Conservation (phyloP, 2,797 vertebrate genomes). For the Denticeps clupeoides region DNA sequence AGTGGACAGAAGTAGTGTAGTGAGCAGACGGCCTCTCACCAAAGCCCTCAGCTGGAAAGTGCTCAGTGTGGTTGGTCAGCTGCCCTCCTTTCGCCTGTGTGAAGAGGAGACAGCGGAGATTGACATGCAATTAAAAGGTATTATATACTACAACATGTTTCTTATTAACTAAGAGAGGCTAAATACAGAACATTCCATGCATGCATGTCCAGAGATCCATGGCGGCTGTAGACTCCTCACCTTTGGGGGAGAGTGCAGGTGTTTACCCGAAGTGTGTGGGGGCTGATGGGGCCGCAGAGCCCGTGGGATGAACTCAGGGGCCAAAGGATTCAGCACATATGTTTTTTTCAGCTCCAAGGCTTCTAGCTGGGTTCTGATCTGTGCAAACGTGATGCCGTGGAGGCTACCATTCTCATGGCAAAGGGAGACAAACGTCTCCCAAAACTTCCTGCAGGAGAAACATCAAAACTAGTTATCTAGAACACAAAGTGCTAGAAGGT, state of each 20-base stretch:
- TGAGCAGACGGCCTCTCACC: conserved; percentile 71
- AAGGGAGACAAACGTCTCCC: conserved; percentile 94
- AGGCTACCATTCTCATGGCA: conserved; percentile 95
- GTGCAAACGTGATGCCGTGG: conserved; percentile 94
- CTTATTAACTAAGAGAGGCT: too few species aligned
- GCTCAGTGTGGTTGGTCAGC: conserved; percentile 80
- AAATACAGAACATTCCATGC: too few species aligned
- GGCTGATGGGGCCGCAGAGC: conserved; percentile 68
- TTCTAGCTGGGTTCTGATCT: conserved; percentile 95
- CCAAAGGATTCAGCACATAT: conserved; percentile 92
- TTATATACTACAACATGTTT: too few species aligned
- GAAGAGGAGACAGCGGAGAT: conserved; percentile 23
- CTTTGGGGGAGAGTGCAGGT: conserved; percentile 90
- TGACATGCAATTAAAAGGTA: too few species aligned
- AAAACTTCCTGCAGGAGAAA: conserved; percentile 78
- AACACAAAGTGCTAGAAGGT: too few species aligned
- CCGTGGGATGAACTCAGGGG: conserved; percentile 96
- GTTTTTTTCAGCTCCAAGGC: conserved; percentile 98
- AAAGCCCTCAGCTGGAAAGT: conserved; percentile 87
- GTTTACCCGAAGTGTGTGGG: conserved; percentile 48
- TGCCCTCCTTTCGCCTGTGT: conserved; percentile 74
- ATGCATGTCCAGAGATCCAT: too few species aligned
- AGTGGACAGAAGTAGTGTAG: too few species aligned
- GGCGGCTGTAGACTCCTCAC: conserved; percentile 51
- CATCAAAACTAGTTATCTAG: too few species aligned